Percentiles rank a stretch among this genome's conserved stretches.
Evolutionary conservation across 2,113 vertebrate species (phyloP).

Genomic region (Zapornia atra): DNA sequence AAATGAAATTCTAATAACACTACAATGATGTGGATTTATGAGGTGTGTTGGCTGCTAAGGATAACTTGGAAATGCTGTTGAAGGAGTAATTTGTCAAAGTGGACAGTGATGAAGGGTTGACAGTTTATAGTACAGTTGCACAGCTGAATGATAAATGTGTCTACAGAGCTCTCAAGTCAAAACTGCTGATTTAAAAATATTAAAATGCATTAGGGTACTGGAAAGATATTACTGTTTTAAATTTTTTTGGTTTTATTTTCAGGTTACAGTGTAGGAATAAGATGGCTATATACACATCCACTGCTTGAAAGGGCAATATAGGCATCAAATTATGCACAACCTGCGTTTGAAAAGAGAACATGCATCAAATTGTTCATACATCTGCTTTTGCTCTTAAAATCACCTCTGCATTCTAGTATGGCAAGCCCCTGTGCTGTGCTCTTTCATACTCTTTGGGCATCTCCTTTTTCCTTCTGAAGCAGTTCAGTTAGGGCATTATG

Average conservation of each 20-base stretch:
- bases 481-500: not conserved
- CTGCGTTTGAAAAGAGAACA: not conserved
- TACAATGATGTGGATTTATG: constrained; percentile 77
- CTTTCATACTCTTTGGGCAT: not conserved
- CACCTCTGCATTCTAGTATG: not conserved
- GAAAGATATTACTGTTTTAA: not conserved
- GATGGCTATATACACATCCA: not conserved
- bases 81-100: constrained; percentile 73
- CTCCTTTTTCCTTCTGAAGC: not conserved
- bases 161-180: constrained; percentile 17
- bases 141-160: constrained; percentile 57
- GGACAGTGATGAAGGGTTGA: constrained; percentile 65
- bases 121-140: constrained; percentile 42
- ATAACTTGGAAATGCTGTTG: constrained; percentile 74
- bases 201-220: constrained; percentile 30
- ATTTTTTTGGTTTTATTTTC: not conserved
- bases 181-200: constrained; percentile 39
- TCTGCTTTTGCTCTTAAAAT: not conserved
- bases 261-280: not conserved
- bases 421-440: not conserved
- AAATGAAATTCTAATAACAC: constrained; percentile 81
- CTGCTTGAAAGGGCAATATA: not conserved
- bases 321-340: not conserved
- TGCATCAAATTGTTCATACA: not conserved
- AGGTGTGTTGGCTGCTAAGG: constrained; percentile 72